phyloP scores from a whole-genome alignment of 1,140 invertebrate genomes.

The Leguminivora glycinivorella region DNA sequence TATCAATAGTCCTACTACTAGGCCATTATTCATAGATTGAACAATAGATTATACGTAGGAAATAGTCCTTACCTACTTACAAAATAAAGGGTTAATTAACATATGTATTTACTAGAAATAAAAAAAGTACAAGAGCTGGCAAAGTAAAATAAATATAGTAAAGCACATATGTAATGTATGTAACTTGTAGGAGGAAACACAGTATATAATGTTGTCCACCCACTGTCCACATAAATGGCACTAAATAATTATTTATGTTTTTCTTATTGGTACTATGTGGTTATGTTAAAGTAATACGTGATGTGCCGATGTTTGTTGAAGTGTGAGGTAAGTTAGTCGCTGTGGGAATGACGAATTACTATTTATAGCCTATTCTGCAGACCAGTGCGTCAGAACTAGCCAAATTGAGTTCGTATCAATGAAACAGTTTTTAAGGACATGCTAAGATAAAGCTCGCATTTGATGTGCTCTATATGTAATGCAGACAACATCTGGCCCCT shows the following conservation, averaged over 20 bases:
- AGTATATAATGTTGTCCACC: background rate
- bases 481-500: too few relatives aligned
- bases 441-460: background rate
- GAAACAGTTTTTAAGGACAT: background rate
- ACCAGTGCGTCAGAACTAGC: background rate
- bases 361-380: conserved; percentile 8
- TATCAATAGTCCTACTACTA: too few relatives aligned
- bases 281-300: background rate
- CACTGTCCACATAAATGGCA: background rate
- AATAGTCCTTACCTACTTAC: too few relatives aligned
- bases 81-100: too few relatives aligned
- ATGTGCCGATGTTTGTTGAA: background rate
- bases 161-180: too few relatives aligned
- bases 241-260: background rate
- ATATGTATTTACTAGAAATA: too few relatives aligned
- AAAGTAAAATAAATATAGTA: too few relatives aligned
- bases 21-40: too few relatives aligned
- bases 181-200: background rate
- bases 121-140: too few relatives aligned
- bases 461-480: background rate
- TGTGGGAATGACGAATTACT: conserved; percentile 19
- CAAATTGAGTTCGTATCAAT: background rate
- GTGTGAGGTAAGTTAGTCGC: background rate
- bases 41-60: too few relatives aligned
- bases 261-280: background rate